Conservation (phyloP, 2,888 invertebrate species). For the Pyrgus malvae region DNA sequence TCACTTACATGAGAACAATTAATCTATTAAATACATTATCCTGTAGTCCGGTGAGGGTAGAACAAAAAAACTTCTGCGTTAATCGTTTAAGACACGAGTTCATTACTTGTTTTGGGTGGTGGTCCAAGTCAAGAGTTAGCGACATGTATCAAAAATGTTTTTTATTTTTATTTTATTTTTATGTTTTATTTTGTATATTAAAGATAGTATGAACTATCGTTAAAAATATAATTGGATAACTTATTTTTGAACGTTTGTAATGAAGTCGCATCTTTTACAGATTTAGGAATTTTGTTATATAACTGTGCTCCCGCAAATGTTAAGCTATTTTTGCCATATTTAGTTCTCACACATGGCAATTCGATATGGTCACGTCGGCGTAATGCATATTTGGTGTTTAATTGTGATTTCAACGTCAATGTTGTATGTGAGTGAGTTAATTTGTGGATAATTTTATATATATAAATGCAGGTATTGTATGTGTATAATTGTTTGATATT, state of each 20-base stretch:
- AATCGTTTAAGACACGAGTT: too few relatives aligned
- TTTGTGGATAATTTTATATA: background rate
- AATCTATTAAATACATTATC: too few relatives aligned
- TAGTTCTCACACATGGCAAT: background rate
- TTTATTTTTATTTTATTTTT: too few relatives aligned
- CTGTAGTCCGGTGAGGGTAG: too few relatives aligned
- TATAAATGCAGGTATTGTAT: background rate
- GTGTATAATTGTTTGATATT: background rate
- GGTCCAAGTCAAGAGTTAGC: too few relatives aligned
- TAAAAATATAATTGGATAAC: background rate
- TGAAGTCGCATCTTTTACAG: background rate
- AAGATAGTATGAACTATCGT: too few relatives aligned
- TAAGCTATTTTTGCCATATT: background rate
- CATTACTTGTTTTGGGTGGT: too few relatives aligned
- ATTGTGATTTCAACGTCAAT: background rate
- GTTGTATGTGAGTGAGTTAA: background rate
- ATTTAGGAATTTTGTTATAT: background rate
- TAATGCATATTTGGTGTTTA: background rate
- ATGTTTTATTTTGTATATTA: too few relatives aligned
- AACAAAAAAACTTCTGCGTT: too few relatives aligned
- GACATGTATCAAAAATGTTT: too few relatives aligned
- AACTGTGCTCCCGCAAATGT: background rate
- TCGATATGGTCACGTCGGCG: background rate
- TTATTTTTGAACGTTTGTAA: background rate
- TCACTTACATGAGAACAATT: too few relatives aligned